Base-by-base conservation (phyloP, 2,888 invertebrate genomes). In the Lymantria dispar region DNA sequence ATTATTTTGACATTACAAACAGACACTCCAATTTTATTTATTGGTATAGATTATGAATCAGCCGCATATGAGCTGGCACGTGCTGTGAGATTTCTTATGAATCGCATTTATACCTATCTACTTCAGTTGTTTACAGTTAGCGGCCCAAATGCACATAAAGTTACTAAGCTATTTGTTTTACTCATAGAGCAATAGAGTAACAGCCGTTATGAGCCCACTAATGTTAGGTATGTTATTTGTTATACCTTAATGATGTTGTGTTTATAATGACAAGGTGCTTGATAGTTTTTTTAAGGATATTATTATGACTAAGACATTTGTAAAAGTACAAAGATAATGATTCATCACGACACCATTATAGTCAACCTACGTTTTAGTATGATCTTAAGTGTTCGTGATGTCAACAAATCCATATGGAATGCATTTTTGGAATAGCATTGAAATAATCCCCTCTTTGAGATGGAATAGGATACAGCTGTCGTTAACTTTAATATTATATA, bases 61-160 rank as follows among this genome's bases (percentile, higher is more conserved):
- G 46, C 47, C 22, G 54, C 57, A 57, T 3, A 72, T 74, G 71
- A 74, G 65, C 68, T 64, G 69, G 53, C 68, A 43, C 40, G 45
- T 30, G 47, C 46, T 56, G 58, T 66, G 57, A 67, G 56, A 64
- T 55, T 72, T 68, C 61, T 50, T 50, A 46, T 58, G 54, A 66
- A 62, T 50, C 48, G 47, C 31, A 38, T 12, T 15, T 33, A 39
- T 48, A 37, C 42, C 11, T 51, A 43, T 49, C 43, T 51, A 51
- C 53, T 43, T 64, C 42, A 58, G 54, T 55, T 52, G 58, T 73
- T 62, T 77, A 78, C 78, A 75, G 78, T 78, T 80, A 81, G 48
- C 60, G 74, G 63, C 68, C 75, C 63, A 69, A 72, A 78, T 80
- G 68, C 70, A 70, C 60, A 76, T 69, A 72, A 57, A 54, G 68